Evolutionary conservation across 1,140 invertebrate species (phyloP).

Genomic region (Melitaea cinxia): DNA sequence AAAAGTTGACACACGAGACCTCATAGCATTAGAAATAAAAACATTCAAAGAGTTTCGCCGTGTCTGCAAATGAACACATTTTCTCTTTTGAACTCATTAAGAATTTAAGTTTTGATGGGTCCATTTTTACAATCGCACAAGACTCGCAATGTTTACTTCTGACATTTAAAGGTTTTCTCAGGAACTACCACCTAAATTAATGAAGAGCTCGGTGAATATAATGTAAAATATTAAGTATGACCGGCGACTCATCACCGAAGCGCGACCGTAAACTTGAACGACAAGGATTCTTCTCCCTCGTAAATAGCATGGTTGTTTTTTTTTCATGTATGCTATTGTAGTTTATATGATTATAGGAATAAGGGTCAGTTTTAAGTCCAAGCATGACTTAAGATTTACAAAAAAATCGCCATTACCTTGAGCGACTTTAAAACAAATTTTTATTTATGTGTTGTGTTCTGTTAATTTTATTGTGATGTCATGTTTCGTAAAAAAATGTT

Average conservation of each 20-base stretch:
- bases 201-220: slow-evolving; percentile 56
- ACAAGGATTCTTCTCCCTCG: slow-evolving; percentile 44
- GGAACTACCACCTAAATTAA: slow-evolving; percentile 70
- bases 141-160: slow-evolving; percentile 20
- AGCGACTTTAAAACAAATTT: slow-evolving; percentile 7
- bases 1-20: slow-evolving; percentile 60
- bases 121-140: slow-evolving; percentile 35
- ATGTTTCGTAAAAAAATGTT: background rate
- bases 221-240: slow-evolving; percentile 48
- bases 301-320: slow-evolving; percentile 31
- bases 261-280: slow-evolving; percentile 49
- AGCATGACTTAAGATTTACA: background rate
- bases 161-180: slow-evolving; percentile 61
- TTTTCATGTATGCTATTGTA: slow-evolving; percentile 12
- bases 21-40: slow-evolving; percentile 61
- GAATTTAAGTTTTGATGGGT: slow-evolving; percentile 1
- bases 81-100: slow-evolving; percentile 21
- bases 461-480: slow-evolving; percentile 9
- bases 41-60: slow-evolving; percentile 30
- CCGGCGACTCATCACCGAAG: slow-evolving; percentile 54
- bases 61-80: slow-evolving; percentile 24
- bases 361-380: background rate
- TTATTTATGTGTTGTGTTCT: background rate
- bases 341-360: background rate
- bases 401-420: slow-evolving; percentile 3